These are phyloP conservation scores for Eristalis pertinax DNA, from an alignment of 2,888 invertebrate species.

Conservation along the genomic window DNA sequence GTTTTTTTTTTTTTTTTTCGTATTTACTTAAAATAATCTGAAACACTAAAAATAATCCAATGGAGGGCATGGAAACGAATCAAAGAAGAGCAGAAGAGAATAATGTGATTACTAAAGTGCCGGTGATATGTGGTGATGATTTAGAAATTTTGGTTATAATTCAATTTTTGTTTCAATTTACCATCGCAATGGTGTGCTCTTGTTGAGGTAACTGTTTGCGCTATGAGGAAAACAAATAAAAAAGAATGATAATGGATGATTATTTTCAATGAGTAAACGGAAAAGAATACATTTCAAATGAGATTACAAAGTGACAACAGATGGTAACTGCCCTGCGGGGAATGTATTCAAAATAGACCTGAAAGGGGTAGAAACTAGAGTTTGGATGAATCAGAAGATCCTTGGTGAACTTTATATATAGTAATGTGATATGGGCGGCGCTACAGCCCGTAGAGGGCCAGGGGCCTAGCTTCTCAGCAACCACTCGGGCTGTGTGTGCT, in stretches of 20 bases:
- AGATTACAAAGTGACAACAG: background rate
- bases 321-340: too few relatives aligned
- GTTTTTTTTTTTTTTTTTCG: slow-evolving; percentile 39
- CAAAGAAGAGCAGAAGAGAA: slow-evolving; percentile 29
- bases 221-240: slow-evolving; percentile 70
- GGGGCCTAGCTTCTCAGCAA: too few relatives aligned
- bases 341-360: too few relatives aligned
- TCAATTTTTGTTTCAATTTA: slow-evolving; percentile 73
- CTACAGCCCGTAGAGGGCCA: too few relatives aligned
- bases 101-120: slow-evolving; percentile 21
- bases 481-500: too few relatives aligned
- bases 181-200: slow-evolving; percentile 80
- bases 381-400: too few relatives aligned
- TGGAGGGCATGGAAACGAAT: slow-evolving; percentile 56
- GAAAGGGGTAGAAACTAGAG: too few relatives aligned
- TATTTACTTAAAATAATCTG: slow-evolving; percentile 80
- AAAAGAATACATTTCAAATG: background rate
- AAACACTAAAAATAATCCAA: slow-evolving; percentile 76
- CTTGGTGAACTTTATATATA: too few relatives aligned
- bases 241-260: slow-evolving; percentile 14
- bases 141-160: slow-evolving; percentile 33
- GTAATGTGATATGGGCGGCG: too few relatives aligned
- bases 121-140: slow-evolving; percentile 48
- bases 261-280: background rate
- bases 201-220: slow-evolving; percentile 78